phyloP scores from a whole-genome alignment of 2,888 invertebrate species.

The Mythimna lalbum region DNA sequence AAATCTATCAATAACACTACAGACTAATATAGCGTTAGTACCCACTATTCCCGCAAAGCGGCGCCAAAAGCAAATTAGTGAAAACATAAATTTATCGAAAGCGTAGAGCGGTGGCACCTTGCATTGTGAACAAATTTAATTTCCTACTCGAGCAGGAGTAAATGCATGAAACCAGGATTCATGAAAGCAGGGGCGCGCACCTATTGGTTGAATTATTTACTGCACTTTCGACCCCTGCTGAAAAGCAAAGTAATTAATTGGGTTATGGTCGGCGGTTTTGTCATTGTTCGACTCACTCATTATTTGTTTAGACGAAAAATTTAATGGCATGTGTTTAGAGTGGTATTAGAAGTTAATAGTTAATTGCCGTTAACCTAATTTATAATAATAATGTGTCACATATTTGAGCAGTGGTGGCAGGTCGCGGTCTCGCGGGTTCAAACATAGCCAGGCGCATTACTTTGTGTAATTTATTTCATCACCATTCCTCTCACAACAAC shows the following conservation, averaged over 20 bases:
- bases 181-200: constrained; percentile 57
- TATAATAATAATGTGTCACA: too few species aligned
- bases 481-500: too few species aligned
- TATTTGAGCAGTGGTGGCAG: too few species aligned
- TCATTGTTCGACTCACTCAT: constrained; percentile 63
- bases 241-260: constrained; percentile 82
- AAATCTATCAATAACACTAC: constrained; percentile 1
- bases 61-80: constrained; percentile 66
- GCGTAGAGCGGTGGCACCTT: constrained; percentile 71
- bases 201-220: constrained; percentile 80
- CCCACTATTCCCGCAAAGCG: constrained; percentile 44
- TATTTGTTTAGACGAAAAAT: constrained; percentile 52
- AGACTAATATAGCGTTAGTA: constrained; percentile 16
- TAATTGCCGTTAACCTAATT: background rate
- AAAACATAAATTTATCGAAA: constrained; percentile 78
- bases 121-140: constrained; percentile 85
- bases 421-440: too few species aligned
- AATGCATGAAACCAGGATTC: constrained; percentile 73
- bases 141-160: constrained; percentile 76
- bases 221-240: constrained; percentile 76
- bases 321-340: constrained; percentile 6
- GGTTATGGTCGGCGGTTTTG: constrained; percentile 75
- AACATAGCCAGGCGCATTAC: too few species aligned
- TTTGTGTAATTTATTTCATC: too few species aligned
- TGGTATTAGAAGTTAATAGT: background rate